Evolutionary conservation across 23 tunicate species (phyloP), one percentile per base, ranked within the genome.

Genomic region (Corella eumyota): DNA sequence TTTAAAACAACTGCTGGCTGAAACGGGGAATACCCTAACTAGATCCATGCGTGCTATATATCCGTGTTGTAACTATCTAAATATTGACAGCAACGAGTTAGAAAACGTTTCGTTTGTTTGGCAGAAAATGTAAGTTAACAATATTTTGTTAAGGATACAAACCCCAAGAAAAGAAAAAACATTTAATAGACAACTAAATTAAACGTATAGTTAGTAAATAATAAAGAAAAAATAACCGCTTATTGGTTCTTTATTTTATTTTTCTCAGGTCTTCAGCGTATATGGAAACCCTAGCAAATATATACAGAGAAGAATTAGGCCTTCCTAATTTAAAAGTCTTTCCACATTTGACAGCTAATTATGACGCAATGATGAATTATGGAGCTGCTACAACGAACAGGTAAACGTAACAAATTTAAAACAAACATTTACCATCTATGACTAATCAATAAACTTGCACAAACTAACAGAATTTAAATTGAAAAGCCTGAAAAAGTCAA

Each of bases 61-160:
- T 35, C 82, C 81, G 3, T 84, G 94, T 37, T 84, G 94, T 69
- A 84, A 69, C 44, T 56, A 56, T 27, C 38, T 75, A 46, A 70
- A 70, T 48, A 45, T 84, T 9, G 51, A 6, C 35, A 38, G 11
- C 19, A 30, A 45, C 6, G 72, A 30, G 25, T 22, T 27, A 25
- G 28, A 37, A 28, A 71, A 71, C 25, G 27, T 30, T 0, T 54
- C 64, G 36, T 56, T 24, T 2, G 65, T 75, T 32, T 22, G 44
- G 34, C 32, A 36, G 7, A 22, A n/a, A n/a, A n/a, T n/a, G n/a
- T n/a, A n/a, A n/a, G n/a, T n/a, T n/a, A n/a, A n/a, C n/a, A n/a
- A n/a, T n/a, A n/a, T n/a, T n/a, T n/a, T n/a, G n/a, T n/a, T n/a
- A n/a, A n/a, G n/a, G n/a, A n/a, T n/a, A n/a, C n/a, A n/a, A n/a